Evolutionary conservation across 2,113 vertebrate species (phyloP), one percentile per base, ranked within the genome.

Genomic region (Lethenteron camtschaticum): DNA sequence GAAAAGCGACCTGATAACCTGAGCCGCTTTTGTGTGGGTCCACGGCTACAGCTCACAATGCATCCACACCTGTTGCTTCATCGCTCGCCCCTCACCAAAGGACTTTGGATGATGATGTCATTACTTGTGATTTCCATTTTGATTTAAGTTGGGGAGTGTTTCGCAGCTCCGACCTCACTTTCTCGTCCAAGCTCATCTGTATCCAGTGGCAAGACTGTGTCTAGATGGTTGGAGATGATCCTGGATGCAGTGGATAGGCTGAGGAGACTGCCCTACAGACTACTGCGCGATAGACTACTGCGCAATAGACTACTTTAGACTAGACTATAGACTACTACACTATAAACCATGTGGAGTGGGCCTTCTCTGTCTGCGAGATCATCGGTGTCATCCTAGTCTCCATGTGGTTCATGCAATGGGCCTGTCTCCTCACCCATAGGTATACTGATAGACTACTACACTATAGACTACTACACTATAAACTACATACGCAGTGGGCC

Each of bases 281-380:
- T n/a, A n/a, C n/a, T 41, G 24, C 24, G 24, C 24, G 24, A 41
- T 41, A 41, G 24, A 41, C 24, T 41, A 41, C 5, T 41, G 41
- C 5, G 41, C 41, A 6, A 5, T 41, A 41, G 41, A 41, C 41
- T 41, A 41, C 41, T 41, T 41, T 41, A 41, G 41, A 41, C 41
- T 41, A 41, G 3, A 41, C 41, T 41, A 41, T 41, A 41, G 41
- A 41, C 41, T 41, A 41, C 41, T 41, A 41, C 41, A 41, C 41
- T 41, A 41, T 41, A 41, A 41, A 90, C 81, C 85, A 87, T 10
- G 87, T 95, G 70, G 82, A 87, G 56, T 96, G 94, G 94, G 94
- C 94, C 12, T 96, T 99, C 80, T 88, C 88, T 73, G 87, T 96
- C 78, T 95, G 91, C 69, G 94, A 99, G 83, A 85, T 96, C 79